phyloP scores from a whole-genome alignment of 2,888 invertebrate species.

The Pandemis heparana region DNA sequence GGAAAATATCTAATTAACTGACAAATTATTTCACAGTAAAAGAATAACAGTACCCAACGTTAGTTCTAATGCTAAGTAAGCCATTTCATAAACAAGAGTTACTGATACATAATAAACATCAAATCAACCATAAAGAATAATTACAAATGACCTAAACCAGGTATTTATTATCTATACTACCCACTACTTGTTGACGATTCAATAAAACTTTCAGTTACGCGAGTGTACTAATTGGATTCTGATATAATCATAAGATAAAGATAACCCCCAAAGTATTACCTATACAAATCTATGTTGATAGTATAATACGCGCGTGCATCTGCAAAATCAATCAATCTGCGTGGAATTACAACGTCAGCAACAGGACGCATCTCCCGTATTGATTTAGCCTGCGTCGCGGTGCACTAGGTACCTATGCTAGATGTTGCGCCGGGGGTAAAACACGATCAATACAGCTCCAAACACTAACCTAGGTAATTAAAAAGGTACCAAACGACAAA shows the following conservation, averaged over 20 bases:
- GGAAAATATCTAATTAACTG: conserved; percentile 36
- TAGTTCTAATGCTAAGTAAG: neutral
- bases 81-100: neutral
- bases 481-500: conserved; percentile 12
- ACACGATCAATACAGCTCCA: conserved; percentile 66
- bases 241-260: conserved; percentile 5
- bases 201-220: neutral
- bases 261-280: neutral
- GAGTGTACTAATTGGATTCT: neutral
- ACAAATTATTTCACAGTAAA: neutral
- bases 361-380: conserved; percentile 54
- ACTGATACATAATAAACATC: neutral
- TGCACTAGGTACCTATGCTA: conserved; percentile 45
- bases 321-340: conserved; percentile 16
- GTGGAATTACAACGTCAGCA: conserved; percentile 28
- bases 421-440: conserved; percentile 61
- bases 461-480: conserved; percentile 41
- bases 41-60: neutral
- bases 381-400: conserved; percentile 60
- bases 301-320: neutral
- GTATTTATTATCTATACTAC: neutral
- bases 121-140: neutral
- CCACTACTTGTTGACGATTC: neutral
- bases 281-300: neutral
- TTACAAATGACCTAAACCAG: neutral